Conservation (phyloP, 2,113 vertebrate genomes). For the Sylvietta virens region DNA sequence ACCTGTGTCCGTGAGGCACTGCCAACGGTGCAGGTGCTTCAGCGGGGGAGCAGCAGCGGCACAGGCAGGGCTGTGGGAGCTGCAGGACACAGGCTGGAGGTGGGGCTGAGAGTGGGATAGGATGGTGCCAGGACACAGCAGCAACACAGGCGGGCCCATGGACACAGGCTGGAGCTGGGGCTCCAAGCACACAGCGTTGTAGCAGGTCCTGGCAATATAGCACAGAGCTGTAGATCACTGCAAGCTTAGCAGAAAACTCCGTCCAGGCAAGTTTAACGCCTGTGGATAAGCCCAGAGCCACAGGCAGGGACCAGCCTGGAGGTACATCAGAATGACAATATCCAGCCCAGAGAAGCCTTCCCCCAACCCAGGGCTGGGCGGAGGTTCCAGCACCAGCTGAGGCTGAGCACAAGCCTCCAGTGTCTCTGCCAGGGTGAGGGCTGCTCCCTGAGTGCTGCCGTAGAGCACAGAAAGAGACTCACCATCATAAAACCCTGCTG, state of each 20-base stretch:
- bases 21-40: rapidly evolving
- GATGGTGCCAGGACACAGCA: background rate
- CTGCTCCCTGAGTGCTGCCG: rapidly evolving
- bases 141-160: background rate
- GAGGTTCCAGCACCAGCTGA: background rate
- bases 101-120: background rate
- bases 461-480: background rate
- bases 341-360: background rate
- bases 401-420: background rate
- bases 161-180: background rate
- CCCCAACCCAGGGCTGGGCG: background rate
- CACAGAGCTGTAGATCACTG: background rate
- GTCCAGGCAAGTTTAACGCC: background rate
- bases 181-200: background rate
- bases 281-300: background rate
- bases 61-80: background rate
- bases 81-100: background rate
- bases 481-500: slow-evolving; percentile 93
- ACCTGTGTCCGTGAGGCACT: background rate
- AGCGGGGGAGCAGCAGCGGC: rapidly evolving
- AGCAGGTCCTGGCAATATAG: background rate
- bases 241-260: background rate
- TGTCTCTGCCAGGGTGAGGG: background rate
- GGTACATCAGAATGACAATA: rapidly evolving
- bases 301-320: background rate